Evolutionary conservation across 1,140 invertebrate species (phyloP), one percentile per base, ranked within the genome.

Genomic region (Drosophila mayri): DNA sequence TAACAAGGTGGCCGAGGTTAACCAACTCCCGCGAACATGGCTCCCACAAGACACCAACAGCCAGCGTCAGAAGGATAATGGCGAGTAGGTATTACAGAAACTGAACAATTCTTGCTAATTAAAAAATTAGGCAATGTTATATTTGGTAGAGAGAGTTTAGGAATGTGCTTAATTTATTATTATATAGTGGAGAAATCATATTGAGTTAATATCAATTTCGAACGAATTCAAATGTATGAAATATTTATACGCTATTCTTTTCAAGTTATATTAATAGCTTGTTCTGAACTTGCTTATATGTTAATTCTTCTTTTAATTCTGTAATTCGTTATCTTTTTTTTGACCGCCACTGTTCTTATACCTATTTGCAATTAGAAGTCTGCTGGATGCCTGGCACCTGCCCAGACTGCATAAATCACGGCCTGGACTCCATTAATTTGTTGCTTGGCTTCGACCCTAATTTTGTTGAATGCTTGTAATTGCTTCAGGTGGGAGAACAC

Each of bases 351-450:
- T 30, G 60, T 67, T 50, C 25, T 38, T 38, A 38, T 38, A 50
- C n/a, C 50, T 70, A 58, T 35, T 52, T 57, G 65, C 73, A 58
- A 70, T 63, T 62, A 64, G 25, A n/a, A 20, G 37, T 28, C 37
- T 49, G 67, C 37, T 72, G 59, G 52, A 59, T 40, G 46, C 20
- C 32, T 38, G 59, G 52, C 61, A 83, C 75, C 81, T 84, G 71
- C 30, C 38, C 12, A 50, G 58, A 44, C 40, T 62, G 35, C 61
- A 84, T 84, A 84, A 84, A 84, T 84, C 81, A 84, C 32, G 6
- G 58, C 35, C 25, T 25, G 50, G 60, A 46, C 60, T 49, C 57
- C 58, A 76, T 83, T 83, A 83, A 83, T 79, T 84, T 79, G 64
- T 46, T 40, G 18, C 76, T 44, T 76, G 49, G 54, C 54, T 58